Conservation (phyloP, 2,113 vertebrate species). For the Myiopsitta monachus region DNA sequence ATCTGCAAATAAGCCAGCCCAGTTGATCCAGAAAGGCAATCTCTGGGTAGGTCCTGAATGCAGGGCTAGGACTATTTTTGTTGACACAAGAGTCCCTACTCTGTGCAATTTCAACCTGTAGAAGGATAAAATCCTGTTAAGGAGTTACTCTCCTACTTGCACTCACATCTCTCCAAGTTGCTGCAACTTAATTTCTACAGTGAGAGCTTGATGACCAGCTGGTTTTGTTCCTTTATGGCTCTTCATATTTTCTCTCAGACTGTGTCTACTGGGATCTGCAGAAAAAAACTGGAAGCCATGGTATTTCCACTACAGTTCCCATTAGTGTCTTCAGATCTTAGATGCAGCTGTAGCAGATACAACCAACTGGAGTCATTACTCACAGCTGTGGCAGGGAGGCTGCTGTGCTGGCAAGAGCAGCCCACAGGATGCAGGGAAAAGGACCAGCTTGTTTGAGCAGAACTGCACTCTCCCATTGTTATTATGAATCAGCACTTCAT, state of each 20-base stretch:
- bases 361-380: neutral
- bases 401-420: neutral
- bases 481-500: neutral
- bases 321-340: neutral
- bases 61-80: neutral
- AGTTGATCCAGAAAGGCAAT: fast-evolving
- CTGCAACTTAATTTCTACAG: constrained; percentile 6
- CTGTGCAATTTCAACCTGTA: neutral
- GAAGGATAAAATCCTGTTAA: constrained; percentile 17
- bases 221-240: neutral
- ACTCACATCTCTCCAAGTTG: neutral
- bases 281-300: neutral
- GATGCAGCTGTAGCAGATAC: neutral
- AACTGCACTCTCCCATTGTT: neutral
- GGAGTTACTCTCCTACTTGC: constrained; percentile 29
- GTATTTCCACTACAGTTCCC: neutral
- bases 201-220: constrained; percentile 12
- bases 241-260: neutral
- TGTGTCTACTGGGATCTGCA: neutral
- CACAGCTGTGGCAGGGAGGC: neutral
- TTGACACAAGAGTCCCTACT: neutral
- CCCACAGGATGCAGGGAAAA: neutral
- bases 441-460: fast-evolving
- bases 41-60: neutral
- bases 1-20: neutral